These are phyloP conservation scores for Globia sparganii DNA, from an alignment of 2,888 invertebrate species.

Conservation along the genomic window DNA sequence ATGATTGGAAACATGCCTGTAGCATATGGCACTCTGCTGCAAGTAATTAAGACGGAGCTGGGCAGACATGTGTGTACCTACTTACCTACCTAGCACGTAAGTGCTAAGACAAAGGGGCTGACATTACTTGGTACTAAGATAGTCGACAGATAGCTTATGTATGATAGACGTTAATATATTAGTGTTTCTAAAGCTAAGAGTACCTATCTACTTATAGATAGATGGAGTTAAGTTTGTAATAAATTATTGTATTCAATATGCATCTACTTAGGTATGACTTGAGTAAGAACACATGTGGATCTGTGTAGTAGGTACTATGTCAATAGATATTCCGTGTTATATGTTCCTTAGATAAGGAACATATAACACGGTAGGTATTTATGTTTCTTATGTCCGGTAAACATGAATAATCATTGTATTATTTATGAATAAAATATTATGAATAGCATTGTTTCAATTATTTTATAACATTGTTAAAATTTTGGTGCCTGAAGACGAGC, in stretches of 20 bases:
- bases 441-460: no score
- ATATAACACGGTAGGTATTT: neutral
- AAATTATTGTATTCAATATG: neutral
- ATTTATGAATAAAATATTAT: neutral
- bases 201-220: neutral
- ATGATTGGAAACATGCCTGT: neutral
- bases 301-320: neutral
- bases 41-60: constrained; percentile 30
- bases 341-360: no score
- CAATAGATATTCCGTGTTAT: no score
- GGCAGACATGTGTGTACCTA: constrained; percentile 18
- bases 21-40: constrained; percentile 19
- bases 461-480: no score
- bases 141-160: neutral
- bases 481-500: no score
- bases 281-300: neutral
- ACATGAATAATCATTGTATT: neutral
- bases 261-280: neutral
- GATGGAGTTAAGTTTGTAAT: neutral
- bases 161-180: neutral
- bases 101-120: constrained; percentile 4
- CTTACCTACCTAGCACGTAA: constrained; percentile 3
- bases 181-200: neutral
- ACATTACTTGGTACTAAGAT: neutral
- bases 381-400: neutral